Evolutionary conservation across 2,113 vertebrate species (phyloP).

Genomic region (Podarcis cretensis): DNA sequence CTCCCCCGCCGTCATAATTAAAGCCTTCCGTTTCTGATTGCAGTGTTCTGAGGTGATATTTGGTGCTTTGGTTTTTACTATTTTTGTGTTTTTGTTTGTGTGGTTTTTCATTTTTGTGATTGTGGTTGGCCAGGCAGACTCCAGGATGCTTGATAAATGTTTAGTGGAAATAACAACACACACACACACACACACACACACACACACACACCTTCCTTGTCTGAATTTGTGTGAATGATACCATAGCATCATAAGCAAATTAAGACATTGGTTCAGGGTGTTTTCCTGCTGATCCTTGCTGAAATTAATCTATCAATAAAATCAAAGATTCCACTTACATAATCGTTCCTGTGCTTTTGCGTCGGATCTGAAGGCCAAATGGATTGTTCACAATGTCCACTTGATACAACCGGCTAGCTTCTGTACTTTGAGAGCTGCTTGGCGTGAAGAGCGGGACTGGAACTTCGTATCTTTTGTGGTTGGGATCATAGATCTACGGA

Average conservation of each 20-base stretch:
- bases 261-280: neutral
- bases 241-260: neutral
- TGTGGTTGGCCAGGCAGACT: no score
- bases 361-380: conserved; percentile 83
- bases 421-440: conserved; percentile 52
- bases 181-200: no score
- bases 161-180: no score
- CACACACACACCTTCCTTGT: no score
- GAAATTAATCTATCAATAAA: neutral
- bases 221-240: neutral
- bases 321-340: conserved; percentile 76
- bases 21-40: no score
- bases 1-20: no score
- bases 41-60: no score
- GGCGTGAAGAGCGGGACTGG: conserved; percentile 80
- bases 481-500: conserved; percentile 84
- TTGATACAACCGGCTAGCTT: conserved; percentile 73
- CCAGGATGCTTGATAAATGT: no score
- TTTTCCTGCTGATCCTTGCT: neutral
- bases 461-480: conserved; percentile 82
- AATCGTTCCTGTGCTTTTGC: conserved; percentile 77
- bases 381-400: conserved; percentile 73
- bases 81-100: no score
- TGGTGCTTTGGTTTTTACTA: no score
- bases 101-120: no score